phyloP scores from a whole-genome alignment of 2,113 vertebrate genomes.

The Petaurus breviceps region DNA sequence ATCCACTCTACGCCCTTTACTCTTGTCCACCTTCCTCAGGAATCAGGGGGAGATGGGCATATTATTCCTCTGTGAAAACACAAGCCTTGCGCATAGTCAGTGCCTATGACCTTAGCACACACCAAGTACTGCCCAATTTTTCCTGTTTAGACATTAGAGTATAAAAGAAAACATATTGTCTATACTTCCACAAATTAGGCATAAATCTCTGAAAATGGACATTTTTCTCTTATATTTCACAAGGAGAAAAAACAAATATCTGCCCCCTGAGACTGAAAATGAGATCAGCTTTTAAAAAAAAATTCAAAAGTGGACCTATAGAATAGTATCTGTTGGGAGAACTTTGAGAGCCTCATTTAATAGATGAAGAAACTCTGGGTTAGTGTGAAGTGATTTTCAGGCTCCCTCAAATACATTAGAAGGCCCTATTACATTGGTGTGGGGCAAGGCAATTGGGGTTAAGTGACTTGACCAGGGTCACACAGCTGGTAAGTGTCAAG shows the following conservation, averaged over 20 bases:
- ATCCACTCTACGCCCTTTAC: not conserved
- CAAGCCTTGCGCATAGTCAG: not conserved
- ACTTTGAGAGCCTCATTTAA: not conserved
- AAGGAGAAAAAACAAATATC: not conserved
- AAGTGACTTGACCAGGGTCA: no score
- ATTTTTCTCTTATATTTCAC: not conserved
- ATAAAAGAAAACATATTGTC: not conserved
- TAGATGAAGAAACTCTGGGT: not conserved
- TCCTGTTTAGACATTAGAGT: not conserved
- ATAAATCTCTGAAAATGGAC: not conserved
- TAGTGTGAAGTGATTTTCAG: not conserved
- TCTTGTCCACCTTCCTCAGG: not conserved
- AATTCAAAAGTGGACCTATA: not conserved
- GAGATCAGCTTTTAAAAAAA: not conserved
- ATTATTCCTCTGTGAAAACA: conserved; percentile 6
- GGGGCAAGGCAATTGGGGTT: no score
- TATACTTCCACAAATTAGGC: not conserved
- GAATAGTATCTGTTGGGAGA: not conserved
- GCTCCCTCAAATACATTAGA: not conserved
- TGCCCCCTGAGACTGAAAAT: not conserved
- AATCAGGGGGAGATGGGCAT: not conserved
- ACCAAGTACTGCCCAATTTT: not conserved
- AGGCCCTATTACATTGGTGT: not conserved
- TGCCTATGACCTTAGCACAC: not conserved
- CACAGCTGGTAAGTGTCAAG: no score